Conservation (phyloP, 2,888 invertebrate species). For the Boloria selene region DNA sequence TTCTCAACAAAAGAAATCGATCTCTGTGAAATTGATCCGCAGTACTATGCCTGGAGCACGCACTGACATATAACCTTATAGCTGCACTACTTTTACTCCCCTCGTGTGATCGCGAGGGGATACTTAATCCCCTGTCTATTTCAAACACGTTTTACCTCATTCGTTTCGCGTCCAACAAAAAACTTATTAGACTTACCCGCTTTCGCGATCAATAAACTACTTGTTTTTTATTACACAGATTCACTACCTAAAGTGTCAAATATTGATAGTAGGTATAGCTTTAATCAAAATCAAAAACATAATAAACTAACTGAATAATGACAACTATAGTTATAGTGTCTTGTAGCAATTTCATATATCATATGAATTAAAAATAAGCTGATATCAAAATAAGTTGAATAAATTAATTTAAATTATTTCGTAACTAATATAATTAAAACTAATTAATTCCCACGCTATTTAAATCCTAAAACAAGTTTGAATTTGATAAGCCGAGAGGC, state of each 20-base stretch:
- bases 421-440: conserved; percentile 24
- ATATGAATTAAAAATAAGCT: not conserved
- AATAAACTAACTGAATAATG: too few species aligned
- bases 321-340: conserved; percentile 42
- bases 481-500: conserved; percentile 17
- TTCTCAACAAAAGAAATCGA: conserved; percentile 64
- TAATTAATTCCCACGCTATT: conserved; percentile 41
- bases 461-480: conserved; percentile 32
- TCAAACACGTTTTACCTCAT: conserved; percentile 82
- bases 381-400: conserved; percentile 9
- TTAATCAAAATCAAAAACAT: too few species aligned
- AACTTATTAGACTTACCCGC: conserved; percentile 77
- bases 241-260: too few species aligned
- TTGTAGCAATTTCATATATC: not conserved
- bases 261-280: too few species aligned
- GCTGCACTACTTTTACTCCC: conserved; percentile 49
- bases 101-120: conserved; percentile 63
- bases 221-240: conserved; percentile 37
- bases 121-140: conserved; percentile 81
- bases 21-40: conserved; percentile 71
- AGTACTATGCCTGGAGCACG: conserved; percentile 61
- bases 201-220: conserved; percentile 65
- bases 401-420: conserved; percentile 30
- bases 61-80: conserved; percentile 46
- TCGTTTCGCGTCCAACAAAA: conserved; percentile 77